Base-by-base conservation (phyloP, 2,113 vertebrate genomes). In the Mesitornis unicolor region DNA sequence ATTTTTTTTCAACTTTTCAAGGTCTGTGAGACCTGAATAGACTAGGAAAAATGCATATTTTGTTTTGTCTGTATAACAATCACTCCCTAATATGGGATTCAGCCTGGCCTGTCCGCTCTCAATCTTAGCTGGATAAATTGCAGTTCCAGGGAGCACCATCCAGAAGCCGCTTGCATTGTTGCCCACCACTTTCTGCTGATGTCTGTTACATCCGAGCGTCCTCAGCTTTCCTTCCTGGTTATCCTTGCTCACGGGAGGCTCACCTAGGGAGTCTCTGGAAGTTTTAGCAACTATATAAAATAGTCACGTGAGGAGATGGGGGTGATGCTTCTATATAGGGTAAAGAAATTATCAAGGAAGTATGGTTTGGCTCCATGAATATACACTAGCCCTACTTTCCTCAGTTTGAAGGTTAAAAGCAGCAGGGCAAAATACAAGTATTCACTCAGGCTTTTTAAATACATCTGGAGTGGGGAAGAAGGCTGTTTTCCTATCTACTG, bases 401-500 rank as follows among this genome's bases (percentile, higher is more conserved):
- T 56, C 45, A 7, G 5, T 61, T 59, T 47, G 42, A 22, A 64
- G 5, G 19, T 84, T 84, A 81, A 87, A 78, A 90, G 43, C 36
- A 89, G 7, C 51, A 79, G 43, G 36, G 11, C 28, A 92, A 86
- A 78, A 43, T 7, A 15, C 6, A 61, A 74, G 6, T 78, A n/a
- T 60, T 86, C 25, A 67, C 26, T 3, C 48, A 53, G 69, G 22
- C 43, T 84, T 84, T 91, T 87, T 21, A 56, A 92, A 74, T 77
- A 57, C 22, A 59, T 51, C 42, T 77, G 82, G 54, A 87, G 35
- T 2, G 15, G 75, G 33, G 42, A 85, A 35, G 64, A 63, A 93
- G 60, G 31, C 73, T 90, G 25, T 28, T 94, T 96, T 84, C 61
- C 57, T 68, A 93, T 91, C 60, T 89, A 42, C 69, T 65, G 5